phyloP scores from a whole-genome alignment of 53 echinoderm and acorn worm species.

The Hippasteria phrygiana region DNA sequence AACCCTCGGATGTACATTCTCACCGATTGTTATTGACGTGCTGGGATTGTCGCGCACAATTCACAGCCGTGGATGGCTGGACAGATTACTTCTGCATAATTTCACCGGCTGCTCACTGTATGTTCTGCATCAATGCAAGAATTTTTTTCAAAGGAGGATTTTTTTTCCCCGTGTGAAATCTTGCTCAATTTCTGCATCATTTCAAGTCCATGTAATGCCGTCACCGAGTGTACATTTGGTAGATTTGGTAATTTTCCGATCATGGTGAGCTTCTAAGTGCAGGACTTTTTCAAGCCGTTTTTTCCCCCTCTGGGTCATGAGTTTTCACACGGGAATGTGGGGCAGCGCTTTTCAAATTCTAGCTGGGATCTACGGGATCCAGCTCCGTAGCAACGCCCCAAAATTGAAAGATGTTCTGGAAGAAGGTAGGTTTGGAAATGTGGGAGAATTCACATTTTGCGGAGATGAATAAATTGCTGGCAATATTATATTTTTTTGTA shows the following conservation, averaged over 20 bases:
- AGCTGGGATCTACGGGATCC: conserved; percentile 59
- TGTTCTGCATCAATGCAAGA: neutral
- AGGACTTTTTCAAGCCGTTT: neutral
- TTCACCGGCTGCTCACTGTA: conserved; percentile 12
- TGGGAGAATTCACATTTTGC: neutral
- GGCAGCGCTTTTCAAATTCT: conserved; percentile 57
- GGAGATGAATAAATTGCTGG: too few relatives aligned
- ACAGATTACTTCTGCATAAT: conserved; percentile 34
- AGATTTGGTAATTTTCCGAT: neutral
- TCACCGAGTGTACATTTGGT: neutral
- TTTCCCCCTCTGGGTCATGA: conserved; percentile 21
- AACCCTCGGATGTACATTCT: neutral
- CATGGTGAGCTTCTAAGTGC: neutral
- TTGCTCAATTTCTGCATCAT: neutral
- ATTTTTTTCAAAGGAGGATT: neutral
- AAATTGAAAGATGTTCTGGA: conserved; percentile 31
- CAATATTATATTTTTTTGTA: neutral
- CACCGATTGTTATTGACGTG: neutral
- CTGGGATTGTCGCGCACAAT: neutral
- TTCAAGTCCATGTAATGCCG: neutral
- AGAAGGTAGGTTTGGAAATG: conserved; percentile 17
- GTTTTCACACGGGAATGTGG: conserved; percentile 44
- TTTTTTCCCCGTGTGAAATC: neutral
- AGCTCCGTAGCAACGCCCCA: conserved; percentile 51
- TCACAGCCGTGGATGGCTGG: neutral